Conservation (phyloP, 1,140 invertebrate species). For the Calycopis cecrops region DNA sequence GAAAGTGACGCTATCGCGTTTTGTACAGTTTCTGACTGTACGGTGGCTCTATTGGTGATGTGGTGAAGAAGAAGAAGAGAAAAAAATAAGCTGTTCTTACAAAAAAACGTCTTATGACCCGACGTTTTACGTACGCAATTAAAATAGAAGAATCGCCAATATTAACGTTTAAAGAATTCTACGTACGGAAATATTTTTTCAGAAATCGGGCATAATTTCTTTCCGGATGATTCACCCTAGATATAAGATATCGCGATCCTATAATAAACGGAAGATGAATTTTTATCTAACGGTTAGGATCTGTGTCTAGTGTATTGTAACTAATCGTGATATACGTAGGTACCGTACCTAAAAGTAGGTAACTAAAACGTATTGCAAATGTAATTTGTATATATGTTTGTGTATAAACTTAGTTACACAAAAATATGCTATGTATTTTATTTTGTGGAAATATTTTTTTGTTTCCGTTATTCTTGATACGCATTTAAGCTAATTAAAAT, state of each 20-base stretch:
- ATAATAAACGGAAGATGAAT: neutral
- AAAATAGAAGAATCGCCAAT: neutral
- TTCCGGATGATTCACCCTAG: neutral
- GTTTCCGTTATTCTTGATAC: no score
- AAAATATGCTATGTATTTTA: no score
- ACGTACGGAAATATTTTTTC: neutral
- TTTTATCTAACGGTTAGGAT: neutral
- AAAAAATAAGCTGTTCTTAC: neutral
- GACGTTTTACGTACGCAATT: neutral
- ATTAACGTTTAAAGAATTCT: neutral
- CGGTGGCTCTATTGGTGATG: no score
- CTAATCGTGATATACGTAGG: no score
- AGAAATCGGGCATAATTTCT: neutral
- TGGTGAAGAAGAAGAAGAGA: neutral
- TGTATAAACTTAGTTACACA: no score
- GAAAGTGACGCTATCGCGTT: no score
- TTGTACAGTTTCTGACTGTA: no score
- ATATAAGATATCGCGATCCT: neutral
- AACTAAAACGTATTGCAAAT: no score
- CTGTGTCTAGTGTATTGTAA: neutral
- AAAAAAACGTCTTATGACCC: neutral
- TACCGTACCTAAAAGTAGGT: no score
- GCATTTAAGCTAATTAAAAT: no score
- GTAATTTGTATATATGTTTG: no score
- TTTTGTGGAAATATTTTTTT: no score